Percentiles rank a stretch among this genome's conserved stretches.
These are phyloP conservation scores for Helicoverpa armigera DNA, from an alignment of 1,140 invertebrate species.

Conservation along the genomic window DNA sequence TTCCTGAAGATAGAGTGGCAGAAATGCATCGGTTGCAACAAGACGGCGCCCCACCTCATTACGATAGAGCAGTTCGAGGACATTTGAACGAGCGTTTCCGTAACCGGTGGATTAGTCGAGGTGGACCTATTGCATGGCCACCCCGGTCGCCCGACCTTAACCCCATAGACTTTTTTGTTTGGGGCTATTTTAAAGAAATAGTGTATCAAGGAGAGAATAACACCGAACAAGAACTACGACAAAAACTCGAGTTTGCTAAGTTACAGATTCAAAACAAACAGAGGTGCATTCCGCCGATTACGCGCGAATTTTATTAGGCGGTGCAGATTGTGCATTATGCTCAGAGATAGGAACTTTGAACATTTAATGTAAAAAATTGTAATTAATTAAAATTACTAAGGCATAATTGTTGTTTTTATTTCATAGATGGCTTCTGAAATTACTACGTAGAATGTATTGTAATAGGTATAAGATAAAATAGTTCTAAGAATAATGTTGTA, in stretches of 20 bases:
- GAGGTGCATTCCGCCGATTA: too few relatives aligned
- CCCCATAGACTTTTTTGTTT: conserved; percentile 37
- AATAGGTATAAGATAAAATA: conserved; percentile 3
- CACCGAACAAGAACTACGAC: conserved; percentile 49
- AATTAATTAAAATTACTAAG: too few relatives aligned
- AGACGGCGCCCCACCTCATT: conserved; percentile 49
- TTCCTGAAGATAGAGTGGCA: conserved; percentile 51
- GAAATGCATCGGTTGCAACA: conserved; percentile 69
- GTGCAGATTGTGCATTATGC: conserved; percentile 44
- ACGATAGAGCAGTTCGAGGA: not conserved
- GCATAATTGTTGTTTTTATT: too few relatives aligned
- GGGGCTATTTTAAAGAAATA: conserved; percentile 58
- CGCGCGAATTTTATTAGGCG: too few relatives aligned
- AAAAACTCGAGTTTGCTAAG: conserved; percentile 43
- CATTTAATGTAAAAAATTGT: conserved; percentile 10
- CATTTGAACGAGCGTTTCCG: conserved; percentile 17
- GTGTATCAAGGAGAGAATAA: conserved; percentile 40
- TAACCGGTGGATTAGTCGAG: not conserved
- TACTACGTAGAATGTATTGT: not conserved
- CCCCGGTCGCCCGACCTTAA: conserved; percentile 22
- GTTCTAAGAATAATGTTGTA: not conserved
- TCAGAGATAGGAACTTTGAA: conserved; percentile 45
- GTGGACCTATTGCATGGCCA: too few relatives aligned
- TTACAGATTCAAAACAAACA: too few relatives aligned
- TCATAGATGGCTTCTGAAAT: too few relatives aligned